Percentiles rank a stretch among this genome's conserved stretches.
Conservation (phyloP, 2,113 vertebrate species). For the Dasypus novemcinctus region DNA sequence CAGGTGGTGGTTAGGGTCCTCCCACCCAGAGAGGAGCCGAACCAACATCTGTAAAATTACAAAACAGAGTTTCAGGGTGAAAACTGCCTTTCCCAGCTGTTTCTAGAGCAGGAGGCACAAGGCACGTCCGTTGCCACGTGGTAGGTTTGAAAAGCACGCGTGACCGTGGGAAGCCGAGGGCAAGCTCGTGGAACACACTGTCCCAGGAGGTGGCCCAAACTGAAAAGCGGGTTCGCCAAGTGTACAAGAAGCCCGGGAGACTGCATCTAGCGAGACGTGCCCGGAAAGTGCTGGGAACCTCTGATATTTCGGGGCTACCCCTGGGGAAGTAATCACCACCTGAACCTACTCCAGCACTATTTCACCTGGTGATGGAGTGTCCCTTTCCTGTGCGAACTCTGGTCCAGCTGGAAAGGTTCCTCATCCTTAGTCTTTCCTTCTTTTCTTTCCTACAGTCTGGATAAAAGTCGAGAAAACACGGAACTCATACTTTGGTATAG, state of each 20-base stretch:
- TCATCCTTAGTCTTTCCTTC: background rate
- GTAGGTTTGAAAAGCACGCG: background rate
- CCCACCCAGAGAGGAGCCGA: background rate
- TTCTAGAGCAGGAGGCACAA: background rate
- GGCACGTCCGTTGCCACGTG: background rate
- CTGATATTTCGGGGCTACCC: background rate
- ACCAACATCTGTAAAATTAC: background rate
- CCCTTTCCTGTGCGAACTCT: background rate
- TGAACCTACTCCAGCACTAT: rapidly evolving
- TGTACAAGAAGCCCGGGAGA: background rate
- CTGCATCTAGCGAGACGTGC: background rate
- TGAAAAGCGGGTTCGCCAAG: background rate
- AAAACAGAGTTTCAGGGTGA: background rate
- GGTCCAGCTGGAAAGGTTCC: background rate
- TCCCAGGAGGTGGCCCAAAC: background rate
- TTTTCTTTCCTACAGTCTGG: background rate
- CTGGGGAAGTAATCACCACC: background rate
- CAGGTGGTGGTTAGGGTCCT: background rate
- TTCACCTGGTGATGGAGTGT: background rate
- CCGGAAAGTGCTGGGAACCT: background rate
- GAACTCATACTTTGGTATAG: background rate
- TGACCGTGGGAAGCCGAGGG: background rate
- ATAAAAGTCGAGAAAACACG: background rate
- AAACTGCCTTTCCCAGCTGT: background rate
- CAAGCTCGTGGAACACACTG: background rate